Evolutionary conservation across 2,888 invertebrate genomes (phyloP), one percentile per base, ranked within the genome.

Genomic region (Oxytorus armatus): DNA sequence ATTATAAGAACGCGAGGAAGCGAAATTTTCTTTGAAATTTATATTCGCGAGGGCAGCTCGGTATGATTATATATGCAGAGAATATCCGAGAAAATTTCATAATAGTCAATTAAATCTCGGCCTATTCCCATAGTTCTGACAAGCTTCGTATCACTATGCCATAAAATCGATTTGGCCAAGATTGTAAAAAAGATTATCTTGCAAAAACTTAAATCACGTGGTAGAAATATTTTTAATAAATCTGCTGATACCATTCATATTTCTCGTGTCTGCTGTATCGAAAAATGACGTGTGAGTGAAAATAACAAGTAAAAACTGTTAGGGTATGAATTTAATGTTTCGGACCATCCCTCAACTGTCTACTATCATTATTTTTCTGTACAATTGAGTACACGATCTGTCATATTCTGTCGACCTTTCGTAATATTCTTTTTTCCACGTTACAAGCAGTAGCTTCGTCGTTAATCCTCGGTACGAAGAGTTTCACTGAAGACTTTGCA

Each of bases 401-500:
- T 47, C 33, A 59, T 29, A 16, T 16, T 47, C 25, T 14, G 63
- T 63, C 49, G 25, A 16, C 14, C 44, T 39, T 21, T 49, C 57
- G 57, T 53, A 33, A 33, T 69, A 33, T 44, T 39, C 21, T 25
- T 42, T 16, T 25, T 42, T 8, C 42, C 7, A 8, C 21, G 8
- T 44, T 36, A 29, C 1, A 23, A 23, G 33, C 4, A 53, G 25
- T 18, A 36, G 57, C 51, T 51, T 44, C n/a, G 8, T 53, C 61
- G 39, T 47, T 77, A 44, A 77, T 63, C 25, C 77, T 77, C 63
- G 36, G 29, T 63, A 21, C 29, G 11, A 72, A 44, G 36, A 16
- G 55, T 55, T 53, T 29, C 16, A n/a, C n/a, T 23, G 42, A 39
- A n/a, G 7, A 11, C 16, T 14, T 21, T 7, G 29, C 10, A 16